Evolutionary conservation across 2,113 vertebrate genomes (phyloP), one percentile per base, ranked within the genome.

Genomic region (Callocephalon fimbriatum): DNA sequence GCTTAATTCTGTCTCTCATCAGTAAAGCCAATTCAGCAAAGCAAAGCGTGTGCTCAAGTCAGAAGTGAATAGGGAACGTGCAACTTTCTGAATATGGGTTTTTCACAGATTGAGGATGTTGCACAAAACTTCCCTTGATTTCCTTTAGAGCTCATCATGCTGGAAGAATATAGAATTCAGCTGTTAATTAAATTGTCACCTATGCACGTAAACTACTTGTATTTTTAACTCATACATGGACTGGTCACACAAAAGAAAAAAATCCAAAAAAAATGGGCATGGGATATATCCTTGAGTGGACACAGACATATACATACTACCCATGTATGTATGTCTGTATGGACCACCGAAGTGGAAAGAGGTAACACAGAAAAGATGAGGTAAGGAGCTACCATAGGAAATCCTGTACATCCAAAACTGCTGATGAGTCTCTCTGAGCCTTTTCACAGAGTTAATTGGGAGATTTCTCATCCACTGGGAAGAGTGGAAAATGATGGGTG

Each of bases 11-110:
- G 10, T 45, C 51, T 81, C 56, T 68, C 54, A 88, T 88, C 83
- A 92, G 45, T 58, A 83, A 92, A 83, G 82, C 45, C 62, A 93
- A 56, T 68, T 93, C 83, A 96, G 86, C 68, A 93, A 93, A 93
- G 58, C 42, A 82, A 88, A 88, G 54, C 48, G 44, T 17, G 17
- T 75, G 31, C 79, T 80, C 65, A 74, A 93, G 72, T 86, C 73
- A 75, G n/a, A 91, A 93, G 65, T 16, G 38, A 90, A 78, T 38
- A 86, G 12, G 44, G 20, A 44, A 44, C 0, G 0, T 8, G 19
- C n/a, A 50, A 71, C 51, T 62, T 90, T 77, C 56, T 61, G 32
- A 88, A 65, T 20, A 35, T 2, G 5, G 2, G 17, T 25, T 77
- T 86, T 88, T 65, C 65, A 62, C 19, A 78, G 23, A 47, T 20